A percentile compares a stretch with the other conserved stretches of the same genome.
phyloP scores from a whole-genome alignment of 2,888 invertebrate genomes.

The Lordiphosa andalusiaca region DNA sequence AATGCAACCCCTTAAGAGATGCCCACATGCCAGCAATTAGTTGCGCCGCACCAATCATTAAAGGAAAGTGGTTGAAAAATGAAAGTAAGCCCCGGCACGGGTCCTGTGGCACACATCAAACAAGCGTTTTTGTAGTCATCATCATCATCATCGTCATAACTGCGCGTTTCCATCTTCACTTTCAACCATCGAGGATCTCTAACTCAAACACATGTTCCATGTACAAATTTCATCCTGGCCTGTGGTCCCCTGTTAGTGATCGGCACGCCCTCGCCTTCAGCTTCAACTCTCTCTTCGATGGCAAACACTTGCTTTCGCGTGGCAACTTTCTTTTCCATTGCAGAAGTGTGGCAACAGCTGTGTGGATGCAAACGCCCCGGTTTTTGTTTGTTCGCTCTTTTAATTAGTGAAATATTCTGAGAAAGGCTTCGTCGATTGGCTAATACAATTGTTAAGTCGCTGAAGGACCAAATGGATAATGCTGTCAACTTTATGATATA shows the following conservation, averaged over 20 bases:
- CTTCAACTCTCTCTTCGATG: constrained; percentile 19
- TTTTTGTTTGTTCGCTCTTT: constrained; percentile 50
- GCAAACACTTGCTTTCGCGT: constrained; percentile 48
- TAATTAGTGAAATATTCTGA: constrained; percentile 41
- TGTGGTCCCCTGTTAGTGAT: constrained; percentile 55
- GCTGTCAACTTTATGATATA: too few species aligned
- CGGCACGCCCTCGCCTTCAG: constrained; percentile 26
- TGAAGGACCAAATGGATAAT: too few species aligned
- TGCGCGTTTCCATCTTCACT: constrained; percentile 27
- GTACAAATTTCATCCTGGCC: constrained; percentile 29
- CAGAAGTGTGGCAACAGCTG: constrained; percentile 41
- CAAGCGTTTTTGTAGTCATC: constrained; percentile 11
- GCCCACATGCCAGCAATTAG: constrained; percentile 62
- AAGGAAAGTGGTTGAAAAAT: constrained; percentile 47
- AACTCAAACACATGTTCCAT: constrained; percentile 63
- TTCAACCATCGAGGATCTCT: constrained; percentile 35
- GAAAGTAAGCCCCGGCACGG: constrained; percentile 49
- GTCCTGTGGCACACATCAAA: constrained; percentile 18
- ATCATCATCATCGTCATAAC: constrained; percentile 19
- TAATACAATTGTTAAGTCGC: too few species aligned
- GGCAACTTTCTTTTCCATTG: constrained; percentile 43
- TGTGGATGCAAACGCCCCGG: constrained; percentile 36
- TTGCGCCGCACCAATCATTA: constrained; percentile 47
- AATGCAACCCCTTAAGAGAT: constrained; percentile 55
- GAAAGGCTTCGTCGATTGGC: constrained; percentile 16